Percentiles rank a stretch among this genome's conserved stretches.
These are phyloP conservation scores for Grammomys dolichurus DNA, from an alignment of 2,113 vertebrate species.

Conservation along the genomic window DNA sequence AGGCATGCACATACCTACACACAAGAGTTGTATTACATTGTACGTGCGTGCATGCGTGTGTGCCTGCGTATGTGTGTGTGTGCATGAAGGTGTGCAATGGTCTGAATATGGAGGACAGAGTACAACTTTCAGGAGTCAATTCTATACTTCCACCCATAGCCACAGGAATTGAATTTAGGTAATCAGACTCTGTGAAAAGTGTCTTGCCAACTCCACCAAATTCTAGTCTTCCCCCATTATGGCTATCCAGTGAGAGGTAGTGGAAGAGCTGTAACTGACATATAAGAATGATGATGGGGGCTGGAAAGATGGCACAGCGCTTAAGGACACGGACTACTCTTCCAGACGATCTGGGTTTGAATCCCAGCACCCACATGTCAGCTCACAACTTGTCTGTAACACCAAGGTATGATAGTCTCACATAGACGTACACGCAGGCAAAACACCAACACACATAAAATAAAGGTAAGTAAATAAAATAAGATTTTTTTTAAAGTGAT, in stretches of 20 bases:
- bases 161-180: not conserved
- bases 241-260: not conserved
- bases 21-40: not conserved
- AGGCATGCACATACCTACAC: not conserved
- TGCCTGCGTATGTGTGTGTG: not conserved
- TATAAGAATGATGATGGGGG: not conserved
- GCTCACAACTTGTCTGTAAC: no score
- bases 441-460: no score
- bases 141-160: not conserved
- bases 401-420: no score
- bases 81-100: not conserved
- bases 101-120: not conserved
- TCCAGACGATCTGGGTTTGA: no score
- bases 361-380: no score
- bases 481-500: not conserved
- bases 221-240: not conserved
- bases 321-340: no score
- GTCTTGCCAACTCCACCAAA: not conserved
- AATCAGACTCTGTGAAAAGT: not conserved
- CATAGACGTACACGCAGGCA: no score
- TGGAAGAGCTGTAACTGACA: not conserved
- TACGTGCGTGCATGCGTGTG: not conserved
- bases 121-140: not conserved
- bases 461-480: no score
- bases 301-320: no score